A percentile compares a stretch with the other conserved stretches of the same genome.
Conservation (phyloP, 2,888 invertebrate genomes). For the Cyrtodaria siliqua region DNA sequence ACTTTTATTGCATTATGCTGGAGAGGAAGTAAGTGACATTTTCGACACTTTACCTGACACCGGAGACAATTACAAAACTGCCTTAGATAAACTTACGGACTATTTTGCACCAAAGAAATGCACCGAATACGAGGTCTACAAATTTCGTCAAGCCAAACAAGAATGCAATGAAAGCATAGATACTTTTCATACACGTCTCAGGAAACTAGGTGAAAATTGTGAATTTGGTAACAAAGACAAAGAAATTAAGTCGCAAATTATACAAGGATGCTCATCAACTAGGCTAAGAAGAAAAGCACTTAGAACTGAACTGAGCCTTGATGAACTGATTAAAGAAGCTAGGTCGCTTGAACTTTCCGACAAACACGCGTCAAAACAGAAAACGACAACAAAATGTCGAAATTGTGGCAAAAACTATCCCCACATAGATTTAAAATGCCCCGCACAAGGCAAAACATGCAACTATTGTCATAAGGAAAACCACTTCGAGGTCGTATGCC, state of each 20-base stretch:
- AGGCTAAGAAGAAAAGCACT: constrained; percentile 45
- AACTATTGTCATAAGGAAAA: constrained; percentile 4
- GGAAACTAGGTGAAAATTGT: constrained; percentile 40
- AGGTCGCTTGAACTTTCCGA: constrained; percentile 36
- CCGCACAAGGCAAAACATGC: constrained; percentile 1
- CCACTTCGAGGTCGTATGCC: background rate
- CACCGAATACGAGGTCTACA: constrained; percentile 14
- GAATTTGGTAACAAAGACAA: constrained; percentile 31
- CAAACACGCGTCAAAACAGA: constrained; percentile 19
- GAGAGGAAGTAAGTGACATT: constrained; percentile 52
- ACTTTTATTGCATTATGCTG: constrained; percentile 53
- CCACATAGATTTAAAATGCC: constrained; percentile 6
- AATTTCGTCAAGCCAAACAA: too few relatives aligned
- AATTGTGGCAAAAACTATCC: constrained; percentile 40
- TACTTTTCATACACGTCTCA: constrained; percentile 48
- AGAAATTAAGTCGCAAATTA: constrained; percentile 25
- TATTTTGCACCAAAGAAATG: constrained; percentile 61
- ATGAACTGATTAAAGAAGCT: constrained; percentile 1
- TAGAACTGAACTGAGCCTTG: background rate
- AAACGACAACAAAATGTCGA: constrained; percentile 12
- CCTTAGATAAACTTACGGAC: constrained; percentile 32
- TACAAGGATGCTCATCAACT: constrained; percentile 50
- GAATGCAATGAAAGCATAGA: constrained; percentile 17
- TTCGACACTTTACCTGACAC: constrained; percentile 40
- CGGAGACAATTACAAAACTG: constrained; percentile 14